Evolutionary conservation across 2,113 vertebrate genomes (phyloP).

Genomic region (Polyodon spathula): DNA sequence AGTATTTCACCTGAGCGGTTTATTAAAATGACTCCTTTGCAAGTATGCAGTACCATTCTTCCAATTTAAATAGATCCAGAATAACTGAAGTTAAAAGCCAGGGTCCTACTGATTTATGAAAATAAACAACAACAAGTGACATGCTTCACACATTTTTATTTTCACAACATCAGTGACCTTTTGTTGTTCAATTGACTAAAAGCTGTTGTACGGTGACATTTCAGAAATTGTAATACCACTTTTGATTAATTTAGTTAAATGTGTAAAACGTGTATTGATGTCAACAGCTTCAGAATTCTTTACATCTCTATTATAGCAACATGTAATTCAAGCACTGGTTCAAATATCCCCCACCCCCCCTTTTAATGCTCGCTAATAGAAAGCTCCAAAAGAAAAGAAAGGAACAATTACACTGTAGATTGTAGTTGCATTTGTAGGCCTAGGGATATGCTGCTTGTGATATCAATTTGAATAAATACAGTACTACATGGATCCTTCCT

Average conservation of each 20-base stretch:
- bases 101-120: constrained; percentile 39
- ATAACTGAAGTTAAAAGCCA: constrained; percentile 29
- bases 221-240: constrained; percentile 49
- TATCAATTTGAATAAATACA: too few relatives aligned
- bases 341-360: too few relatives aligned
- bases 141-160: constrained; percentile 25
- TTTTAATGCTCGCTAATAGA: too few relatives aligned
- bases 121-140: constrained; percentile 47
- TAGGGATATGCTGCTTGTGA: not conserved
- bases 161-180: constrained; percentile 51
- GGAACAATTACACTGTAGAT: too few relatives aligned
- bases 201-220: constrained; percentile 54
- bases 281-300: constrained; percentile 16
- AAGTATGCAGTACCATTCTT: constrained; percentile 33
- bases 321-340: constrained; percentile 22
- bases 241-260: constrained; percentile 48
- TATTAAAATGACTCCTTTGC: not conserved
- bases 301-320: constrained; percentile 40
- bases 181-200: constrained; percentile 57
- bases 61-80: constrained; percentile 16
- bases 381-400: too few relatives aligned
- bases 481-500: too few relatives aligned
- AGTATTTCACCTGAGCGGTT: not conserved
- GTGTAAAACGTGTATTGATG: constrained; percentile 28
- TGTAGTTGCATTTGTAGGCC: too few relatives aligned